Base-by-base conservation (phyloP, 2,888 invertebrate genomes). In the Amiota mariae region DNA sequence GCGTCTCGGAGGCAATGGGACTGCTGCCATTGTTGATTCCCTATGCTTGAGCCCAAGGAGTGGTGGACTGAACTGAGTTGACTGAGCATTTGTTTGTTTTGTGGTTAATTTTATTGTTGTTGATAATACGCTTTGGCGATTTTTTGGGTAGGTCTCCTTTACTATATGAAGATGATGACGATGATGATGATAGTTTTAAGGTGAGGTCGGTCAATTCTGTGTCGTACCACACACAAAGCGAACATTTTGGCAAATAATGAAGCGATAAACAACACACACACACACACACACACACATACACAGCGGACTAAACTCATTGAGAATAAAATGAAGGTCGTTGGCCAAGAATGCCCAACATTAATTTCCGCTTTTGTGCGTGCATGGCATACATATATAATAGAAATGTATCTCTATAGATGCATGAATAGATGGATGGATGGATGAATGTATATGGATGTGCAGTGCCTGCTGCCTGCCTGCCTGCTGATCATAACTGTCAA, bases 121-220 rank as follows among this genome's bases (percentile, higher is more conserved):
- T 36, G 36, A 36, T 36, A 36, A 36, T 36, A 36, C 8, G 54
- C 8, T 6, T 11, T 54, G 54, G 54, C 54, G 54, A 59, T 18
- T 59, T 36, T 59, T 59, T 59, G 59, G 59, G 59, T 59, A 59
- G 59, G 59, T 59, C 20, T 59, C 3, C 54, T 12, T 11, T 15
- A 66, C 15, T 66, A 59, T 59, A 59, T 20, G 11, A 15, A 20
- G 20, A 59, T 20, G 11, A 15, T 4, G 59, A 59, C 20, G 18
- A 59, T 20, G 59, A 66, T 66, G 66, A 47, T 48, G 47, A 8
- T 66, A 20, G 15, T 10, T 84, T 81, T 78, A 79, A 80, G 83
- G 85, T 72, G 85, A 81, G 83, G 85, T 85, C 85, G 85, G 72
- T 57, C n/a, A 13, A 8, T 6, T n/a, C 56, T 56, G n/a, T 56